phyloP scores from a whole-genome alignment of 2,113 vertebrate species.

The Heterochromis multidens region DNA sequence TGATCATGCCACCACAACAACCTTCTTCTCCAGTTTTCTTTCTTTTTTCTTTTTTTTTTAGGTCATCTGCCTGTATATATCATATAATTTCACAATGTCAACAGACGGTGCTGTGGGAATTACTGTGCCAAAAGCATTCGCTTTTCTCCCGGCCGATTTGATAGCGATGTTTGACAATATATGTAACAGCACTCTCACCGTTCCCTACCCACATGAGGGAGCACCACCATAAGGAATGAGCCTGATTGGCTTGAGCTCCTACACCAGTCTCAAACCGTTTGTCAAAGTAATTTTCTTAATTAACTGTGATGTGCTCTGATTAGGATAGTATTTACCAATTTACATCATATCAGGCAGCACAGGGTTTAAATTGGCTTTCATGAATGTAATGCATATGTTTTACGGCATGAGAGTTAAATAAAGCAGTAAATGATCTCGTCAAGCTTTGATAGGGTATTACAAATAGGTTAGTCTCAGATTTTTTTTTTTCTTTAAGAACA shows the following conservation, averaged over 20 bases:
- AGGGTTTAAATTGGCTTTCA: constrained; percentile 48
- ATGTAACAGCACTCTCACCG: constrained; percentile 19
- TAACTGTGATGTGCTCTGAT: constrained; percentile 63
- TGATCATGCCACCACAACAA: background rate
- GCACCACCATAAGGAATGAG: constrained; percentile 42
- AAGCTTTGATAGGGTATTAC: constrained; percentile 33
- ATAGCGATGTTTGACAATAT: constrained; percentile 22
- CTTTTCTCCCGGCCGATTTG: constrained; percentile 21
- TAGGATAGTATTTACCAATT: constrained; percentile 69
- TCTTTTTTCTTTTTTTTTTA: background rate
- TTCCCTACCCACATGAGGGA: constrained; percentile 47
- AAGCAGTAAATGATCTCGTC: constrained; percentile 40
- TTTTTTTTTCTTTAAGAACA: constrained; percentile 6
- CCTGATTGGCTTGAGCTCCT: constrained; percentile 53
- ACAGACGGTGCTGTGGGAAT: background rate
- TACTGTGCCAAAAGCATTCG: background rate
- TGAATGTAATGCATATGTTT: constrained; percentile 46
- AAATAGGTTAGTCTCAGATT: constrained; percentile 2
- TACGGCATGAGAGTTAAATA: constrained; percentile 26
- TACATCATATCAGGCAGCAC: constrained; percentile 53
- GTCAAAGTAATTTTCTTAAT: constrained; percentile 70
- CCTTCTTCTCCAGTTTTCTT: background rate
- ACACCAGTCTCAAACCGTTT: constrained; percentile 50
- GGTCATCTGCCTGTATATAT: constrained; percentile 17
- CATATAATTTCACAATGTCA: constrained; percentile 33